phyloP scores from a whole-genome alignment of 2,113 vertebrate genomes.

The Alethe diademata region DNA sequence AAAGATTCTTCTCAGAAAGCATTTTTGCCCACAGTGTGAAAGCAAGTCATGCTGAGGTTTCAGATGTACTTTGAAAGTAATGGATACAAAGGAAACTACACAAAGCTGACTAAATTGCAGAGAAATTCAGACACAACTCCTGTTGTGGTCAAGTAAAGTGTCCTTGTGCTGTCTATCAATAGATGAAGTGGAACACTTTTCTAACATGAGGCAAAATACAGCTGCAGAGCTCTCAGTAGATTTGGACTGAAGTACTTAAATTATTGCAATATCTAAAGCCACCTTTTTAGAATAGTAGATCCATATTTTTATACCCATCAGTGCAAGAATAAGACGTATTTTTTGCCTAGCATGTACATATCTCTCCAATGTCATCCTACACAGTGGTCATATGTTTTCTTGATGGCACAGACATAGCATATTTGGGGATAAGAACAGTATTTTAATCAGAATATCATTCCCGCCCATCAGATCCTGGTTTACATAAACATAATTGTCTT shows the following conservation, averaged over 20 bases:
- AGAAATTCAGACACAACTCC: background rate
- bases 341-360: background rate
- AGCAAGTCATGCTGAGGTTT: background rate
- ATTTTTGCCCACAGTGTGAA: background rate
- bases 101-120: background rate
- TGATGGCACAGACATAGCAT: background rate
- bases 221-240: background rate
- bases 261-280: background rate
- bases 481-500: background rate
- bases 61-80: background rate
- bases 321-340: background rate
- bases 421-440: background rate
- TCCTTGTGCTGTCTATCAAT: rapidly evolving
- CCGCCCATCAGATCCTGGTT: background rate
- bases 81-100: background rate
- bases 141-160: background rate
- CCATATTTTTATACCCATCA: background rate
- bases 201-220: background rate
- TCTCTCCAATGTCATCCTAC: background rate
- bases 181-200: background rate
- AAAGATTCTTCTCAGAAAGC: background rate
- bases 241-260: background rate
- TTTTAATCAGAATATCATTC: background rate
- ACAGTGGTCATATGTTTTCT: background rate
- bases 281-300: background rate